Evolutionary conservation across 2,888 invertebrate species (phyloP).

Genomic region (Andrena camellia): DNA sequence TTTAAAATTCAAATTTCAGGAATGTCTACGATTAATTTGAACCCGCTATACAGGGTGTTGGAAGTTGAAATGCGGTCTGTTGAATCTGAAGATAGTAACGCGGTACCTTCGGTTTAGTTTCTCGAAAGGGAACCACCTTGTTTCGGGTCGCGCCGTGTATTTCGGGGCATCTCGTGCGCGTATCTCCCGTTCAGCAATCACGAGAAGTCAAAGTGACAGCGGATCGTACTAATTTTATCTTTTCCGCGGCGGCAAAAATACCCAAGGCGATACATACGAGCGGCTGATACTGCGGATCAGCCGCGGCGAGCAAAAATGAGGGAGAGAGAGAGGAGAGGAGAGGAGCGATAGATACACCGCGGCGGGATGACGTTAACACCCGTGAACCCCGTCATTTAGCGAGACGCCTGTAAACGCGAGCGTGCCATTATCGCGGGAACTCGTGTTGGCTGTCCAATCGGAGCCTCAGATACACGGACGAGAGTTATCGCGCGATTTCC

Average conservation of each 20-base stretch:
- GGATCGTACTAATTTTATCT: constrained; percentile 27
- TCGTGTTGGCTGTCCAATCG: constrained; percentile 48
- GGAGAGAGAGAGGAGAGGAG: neutral
- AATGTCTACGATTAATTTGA: neutral
- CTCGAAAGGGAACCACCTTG: neutral
- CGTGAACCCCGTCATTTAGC: constrained; percentile 56
- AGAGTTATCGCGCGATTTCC: constrained; percentile 59
- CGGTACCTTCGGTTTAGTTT: neutral
- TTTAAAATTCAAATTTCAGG: constrained; percentile 38
- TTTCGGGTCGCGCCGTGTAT: neutral
- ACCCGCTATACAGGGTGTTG: neutral
- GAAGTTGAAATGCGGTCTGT: too few species aligned
- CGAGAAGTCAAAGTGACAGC: constrained; percentile 14
- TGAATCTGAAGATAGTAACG: neutral
- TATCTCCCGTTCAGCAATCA: constrained; percentile 27
- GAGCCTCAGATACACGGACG: constrained; percentile 39
- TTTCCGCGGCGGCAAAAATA: constrained; percentile 39
- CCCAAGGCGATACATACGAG: neutral
- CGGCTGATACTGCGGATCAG: constrained; percentile 5
- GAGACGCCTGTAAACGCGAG: constrained; percentile 33
- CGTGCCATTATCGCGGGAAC: constrained; percentile 43
- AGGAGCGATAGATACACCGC: constrained; percentile 37
- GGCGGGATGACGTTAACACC: constrained; percentile 47
- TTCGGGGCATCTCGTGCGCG: neutral
- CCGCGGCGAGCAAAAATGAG: too few species aligned